These are phyloP conservation scores for Limnephilus marmoratus DNA, from an alignment of 2,888 invertebrate species.

Conservation along the genomic window DNA sequence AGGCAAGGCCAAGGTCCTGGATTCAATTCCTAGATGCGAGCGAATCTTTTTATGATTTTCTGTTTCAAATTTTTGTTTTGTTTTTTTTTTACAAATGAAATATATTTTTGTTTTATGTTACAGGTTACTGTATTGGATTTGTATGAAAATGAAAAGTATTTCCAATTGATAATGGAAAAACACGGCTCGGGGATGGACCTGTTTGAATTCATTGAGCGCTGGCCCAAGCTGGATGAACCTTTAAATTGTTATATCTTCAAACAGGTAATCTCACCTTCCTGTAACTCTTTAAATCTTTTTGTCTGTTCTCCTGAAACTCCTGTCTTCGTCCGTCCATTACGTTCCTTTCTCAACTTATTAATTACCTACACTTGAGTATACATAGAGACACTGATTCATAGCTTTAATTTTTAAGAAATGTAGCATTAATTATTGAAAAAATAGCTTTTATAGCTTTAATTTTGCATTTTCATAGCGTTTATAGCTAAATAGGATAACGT, in stretches of 20 bases:
- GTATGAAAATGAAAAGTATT: conserved; percentile 83
- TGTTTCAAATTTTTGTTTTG: too few species aligned
- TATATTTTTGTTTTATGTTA: conserved; percentile 50
- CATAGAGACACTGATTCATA: too few species aligned
- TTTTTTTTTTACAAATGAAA: too few species aligned
- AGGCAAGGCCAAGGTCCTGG: too few species aligned
- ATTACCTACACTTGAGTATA: too few species aligned
- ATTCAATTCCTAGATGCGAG: too few species aligned
- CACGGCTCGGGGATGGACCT: conserved; percentile 87
- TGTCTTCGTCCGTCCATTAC: neutral
- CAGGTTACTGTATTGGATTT: conserved; percentile 81
- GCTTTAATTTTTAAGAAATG: too few species aligned
- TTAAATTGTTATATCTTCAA: conserved; percentile 84
- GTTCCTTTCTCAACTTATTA: neutral
- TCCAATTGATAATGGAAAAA: conserved; percentile 87
- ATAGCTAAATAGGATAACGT: too few species aligned
- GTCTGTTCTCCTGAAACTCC: neutral
- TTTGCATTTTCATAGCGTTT: too few species aligned
- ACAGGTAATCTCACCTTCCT: conserved; percentile 74
- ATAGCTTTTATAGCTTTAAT: too few species aligned
- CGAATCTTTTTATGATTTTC: too few species aligned
- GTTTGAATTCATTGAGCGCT: conserved; percentile 86
- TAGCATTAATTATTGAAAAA: too few species aligned
- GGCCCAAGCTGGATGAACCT: conserved; percentile 82
- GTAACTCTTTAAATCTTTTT: neutral